phyloP scores from a whole-genome alignment of 2,888 invertebrate species.

The Lydus trimaculatus region DNA sequence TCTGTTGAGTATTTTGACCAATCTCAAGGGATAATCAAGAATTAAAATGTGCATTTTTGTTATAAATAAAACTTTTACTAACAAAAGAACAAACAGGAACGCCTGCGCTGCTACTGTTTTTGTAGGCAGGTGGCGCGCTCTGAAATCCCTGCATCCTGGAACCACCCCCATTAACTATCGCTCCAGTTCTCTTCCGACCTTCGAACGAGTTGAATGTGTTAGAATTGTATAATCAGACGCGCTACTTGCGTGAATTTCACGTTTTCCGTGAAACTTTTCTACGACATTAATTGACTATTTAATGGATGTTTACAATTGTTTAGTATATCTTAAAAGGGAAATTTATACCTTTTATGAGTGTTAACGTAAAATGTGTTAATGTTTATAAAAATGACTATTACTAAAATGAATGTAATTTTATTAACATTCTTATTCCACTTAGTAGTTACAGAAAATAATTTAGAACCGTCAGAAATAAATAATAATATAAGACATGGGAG shows the following conservation, averaged over 20 bases:
- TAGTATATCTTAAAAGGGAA: neutral
- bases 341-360: conserved; percentile 10
- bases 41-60: conserved; percentile 31
- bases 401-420: conserved; percentile 20
- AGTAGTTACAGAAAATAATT: conserved; percentile 34
- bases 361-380: conserved; percentile 12
- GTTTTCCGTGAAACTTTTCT: neutral
- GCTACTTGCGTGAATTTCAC: conserved; percentile 14
- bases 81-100: conserved; percentile 34
- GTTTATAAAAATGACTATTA: conserved; percentile 23
- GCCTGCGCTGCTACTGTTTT: conserved; percentile 51
- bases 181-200: conserved; percentile 50
- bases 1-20: conserved; percentile 22
- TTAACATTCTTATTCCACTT: conserved; percentile 31
- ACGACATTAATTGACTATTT: neutral
- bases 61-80: conserved; percentile 40
- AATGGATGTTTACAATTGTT: neutral
- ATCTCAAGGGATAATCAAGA: conserved; percentile 20
- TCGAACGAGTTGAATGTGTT: conserved; percentile 40
- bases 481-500: conserved; percentile 61
- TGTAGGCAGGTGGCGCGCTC: conserved; percentile 59
- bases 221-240: conserved; percentile 28
- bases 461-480: conserved; percentile 33
- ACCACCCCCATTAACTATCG: conserved; percentile 51
- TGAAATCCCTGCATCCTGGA: conserved; percentile 55